Base-by-base conservation (phyloP, 1,140 invertebrate species). In the Triops cancriformis region DNA sequence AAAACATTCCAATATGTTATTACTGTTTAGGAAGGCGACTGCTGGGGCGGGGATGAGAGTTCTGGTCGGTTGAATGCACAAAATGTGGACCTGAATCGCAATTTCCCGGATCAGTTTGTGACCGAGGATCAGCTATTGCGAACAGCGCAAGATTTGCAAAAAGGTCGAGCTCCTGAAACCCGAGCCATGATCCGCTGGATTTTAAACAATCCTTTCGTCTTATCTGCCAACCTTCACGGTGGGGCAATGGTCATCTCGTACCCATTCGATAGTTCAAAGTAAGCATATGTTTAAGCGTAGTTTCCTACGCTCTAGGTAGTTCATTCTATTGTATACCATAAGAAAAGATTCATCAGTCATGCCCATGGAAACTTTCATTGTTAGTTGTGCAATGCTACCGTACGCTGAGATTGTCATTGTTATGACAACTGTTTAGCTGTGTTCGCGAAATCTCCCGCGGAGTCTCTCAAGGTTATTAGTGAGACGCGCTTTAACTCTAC, bases 181-280 rank as follows among this genome's bases (percentile, higher is more conserved):
- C 82, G 91, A 23, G 93, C 94, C 45, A 87, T 98, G 79, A 98
- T 98, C 89, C 90, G 89, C 11, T 97, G 93, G 94, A 93, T 96
- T 75, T 84, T 90, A 1, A 87, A 87, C 23, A 90, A 93, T 82
- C 93, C 93, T 31, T 98, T 98, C 85, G 93, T 97, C 31, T 85
- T 98, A 11, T 97, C 95, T 0, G 93, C 92, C 0, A 97, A 95
- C 85, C 86, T 98, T 72, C 95, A 98, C 83, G 94, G 93, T 26
- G 96, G 96, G 42, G 94, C 95, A 72, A 86, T 97, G 1, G 95
- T 97, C 9, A 93, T 94, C 7, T 95, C 94, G 83, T 96, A 96
- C 86, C 95, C 95, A 1, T 97, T 88, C 84, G 92, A 93, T 84
- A 92, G 94, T 84, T 90, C 91, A 6, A 87, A 86, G 92, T 92